Evolutionary conservation across 2,113 vertebrate species (phyloP).

Genomic region (Myrmecobius fasciatus): DNA sequence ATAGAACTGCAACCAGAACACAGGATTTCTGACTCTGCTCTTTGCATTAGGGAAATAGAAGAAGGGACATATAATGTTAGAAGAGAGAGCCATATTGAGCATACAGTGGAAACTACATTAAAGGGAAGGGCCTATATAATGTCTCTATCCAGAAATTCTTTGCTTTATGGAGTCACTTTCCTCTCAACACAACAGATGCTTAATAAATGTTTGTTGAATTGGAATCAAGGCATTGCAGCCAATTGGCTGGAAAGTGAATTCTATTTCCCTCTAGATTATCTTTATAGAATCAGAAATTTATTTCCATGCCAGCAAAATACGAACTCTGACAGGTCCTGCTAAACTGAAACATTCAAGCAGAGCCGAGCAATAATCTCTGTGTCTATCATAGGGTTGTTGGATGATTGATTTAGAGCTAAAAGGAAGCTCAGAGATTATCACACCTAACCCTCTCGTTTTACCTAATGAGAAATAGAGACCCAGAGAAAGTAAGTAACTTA

Average conservation of each 20-base stretch:
- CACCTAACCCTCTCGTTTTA: background rate
- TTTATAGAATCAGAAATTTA: background rate
- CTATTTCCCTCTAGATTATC: background rate
- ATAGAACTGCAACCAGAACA: background rate
- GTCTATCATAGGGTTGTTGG: background rate
- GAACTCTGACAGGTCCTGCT: background rate
- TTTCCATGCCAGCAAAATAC: background rate
- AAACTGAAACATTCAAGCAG: background rate
- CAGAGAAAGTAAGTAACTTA: background rate
- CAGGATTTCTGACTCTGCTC: background rate
- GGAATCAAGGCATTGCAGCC: background rate
- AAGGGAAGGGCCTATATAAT: background rate
- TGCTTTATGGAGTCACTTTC: background rate
- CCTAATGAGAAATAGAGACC: background rate
- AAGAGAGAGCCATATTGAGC: background rate
- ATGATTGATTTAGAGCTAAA: background rate
- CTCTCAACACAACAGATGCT: constrained; percentile 4
- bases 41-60: background rate
- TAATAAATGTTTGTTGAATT: constrained; percentile 1
- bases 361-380: background rate
- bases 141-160: background rate
- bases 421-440: background rate
- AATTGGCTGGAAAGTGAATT: background rate
- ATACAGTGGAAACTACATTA: background rate
- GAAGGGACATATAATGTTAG: background rate